Base-by-base conservation (phyloP, 2,888 invertebrate species). In the Drosophila kambysellisi region DNA sequence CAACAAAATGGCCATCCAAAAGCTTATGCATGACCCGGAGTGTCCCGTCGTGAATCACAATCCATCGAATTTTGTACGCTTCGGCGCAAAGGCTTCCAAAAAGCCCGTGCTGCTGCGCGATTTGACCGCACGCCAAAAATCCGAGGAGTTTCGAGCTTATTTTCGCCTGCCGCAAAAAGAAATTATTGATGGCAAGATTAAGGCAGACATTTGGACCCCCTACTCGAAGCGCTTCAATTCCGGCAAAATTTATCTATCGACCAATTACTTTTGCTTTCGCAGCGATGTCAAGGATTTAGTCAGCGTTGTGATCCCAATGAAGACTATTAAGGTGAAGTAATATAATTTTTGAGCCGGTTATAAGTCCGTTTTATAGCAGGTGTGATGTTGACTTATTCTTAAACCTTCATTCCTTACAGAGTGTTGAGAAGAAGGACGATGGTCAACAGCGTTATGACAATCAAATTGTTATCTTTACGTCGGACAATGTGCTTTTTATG, bases 1-100 rank as follows among this genome's bases (percentile, higher is more conserved):
- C 50, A 98, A 98, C 62, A 99, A 99, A 94, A 96, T 99, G 94
- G 99, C 99, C 67, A 99, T 99, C 96, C 98, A 98, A 94, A 96
- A 97, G 95, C 75, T 92, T 53, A 93, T 93, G 67, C 91, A 92
- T 97, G 98, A 93, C 94, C 99, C 98, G 86, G 98, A 99, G 91
- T 98, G 98, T 93, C 96, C 97, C 52, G 96, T 96, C 64, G 98
- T 98, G 91, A 96, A 97, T 89, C 97, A 97, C 91, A 98, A 99
- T 92, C 96, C 96, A 88, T 96, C 97, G 54, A 94, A 98, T 56
- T 94, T 97, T 59, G 95, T 95, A 68, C 98, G 98, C 3, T 94
- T 77, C 25, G 84, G 97, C 56, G 96, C 97, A 93, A 98, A 97
- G 92, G 96, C 97, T 76, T 96, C 97, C 71, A 98, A 97, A 93